Conservation (phyloP, 2,113 vertebrate species). For the Canis aureus region DNA sequence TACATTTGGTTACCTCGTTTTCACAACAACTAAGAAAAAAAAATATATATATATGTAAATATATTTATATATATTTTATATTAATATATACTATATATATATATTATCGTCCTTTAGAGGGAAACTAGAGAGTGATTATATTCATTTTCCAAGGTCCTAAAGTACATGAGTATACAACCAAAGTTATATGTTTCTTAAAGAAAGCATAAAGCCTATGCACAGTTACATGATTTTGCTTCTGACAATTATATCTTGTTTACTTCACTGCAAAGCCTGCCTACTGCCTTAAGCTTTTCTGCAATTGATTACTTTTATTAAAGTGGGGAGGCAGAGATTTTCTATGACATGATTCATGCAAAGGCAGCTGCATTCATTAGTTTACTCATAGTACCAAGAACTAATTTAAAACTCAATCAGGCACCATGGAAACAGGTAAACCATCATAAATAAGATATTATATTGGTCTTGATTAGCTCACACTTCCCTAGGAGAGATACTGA, state of each 20-base stretch:
- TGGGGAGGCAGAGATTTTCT: background rate
- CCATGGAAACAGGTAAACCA: background rate
- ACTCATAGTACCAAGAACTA: conserved; percentile 35
- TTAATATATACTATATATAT: too few relatives aligned
- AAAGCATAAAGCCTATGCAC: background rate
- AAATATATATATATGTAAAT: too few relatives aligned
- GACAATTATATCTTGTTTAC: background rate
- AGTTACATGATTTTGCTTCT: background rate
- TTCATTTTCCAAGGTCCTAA: conserved; percentile 12
- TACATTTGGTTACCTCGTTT: background rate
- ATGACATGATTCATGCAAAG: background rate
- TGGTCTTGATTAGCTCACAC: background rate
- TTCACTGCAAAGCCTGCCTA: background rate
- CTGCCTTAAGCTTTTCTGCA: background rate
- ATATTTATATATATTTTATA: too few relatives aligned
- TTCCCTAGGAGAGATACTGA: background rate
- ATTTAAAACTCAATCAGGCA: conserved; percentile 1
- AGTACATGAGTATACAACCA: background rate
- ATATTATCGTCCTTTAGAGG: background rate
- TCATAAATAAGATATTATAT: background rate
- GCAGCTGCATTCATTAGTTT: background rate
- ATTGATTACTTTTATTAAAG: conserved; percentile 5
- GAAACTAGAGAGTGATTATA: background rate
- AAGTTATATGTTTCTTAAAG: background rate
- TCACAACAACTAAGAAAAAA: background rate